Percentiles rank a stretch among this genome's conserved stretches.
These are phyloP conservation scores for Heterohyrax brucei DNA, from an alignment of 2,797 vertebrate genomes.

Conservation along the genomic window DNA sequence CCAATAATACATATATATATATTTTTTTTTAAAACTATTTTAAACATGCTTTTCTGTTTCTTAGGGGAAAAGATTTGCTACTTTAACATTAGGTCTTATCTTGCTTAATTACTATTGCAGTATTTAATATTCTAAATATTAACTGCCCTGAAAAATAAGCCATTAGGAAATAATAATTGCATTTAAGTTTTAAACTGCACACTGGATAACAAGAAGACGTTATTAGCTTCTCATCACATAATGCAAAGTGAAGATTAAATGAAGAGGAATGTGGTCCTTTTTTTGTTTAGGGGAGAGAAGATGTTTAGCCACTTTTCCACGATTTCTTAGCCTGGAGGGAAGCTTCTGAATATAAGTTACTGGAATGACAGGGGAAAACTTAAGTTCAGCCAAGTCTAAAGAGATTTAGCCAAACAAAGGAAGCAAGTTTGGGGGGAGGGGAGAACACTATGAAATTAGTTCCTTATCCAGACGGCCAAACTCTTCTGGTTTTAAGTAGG, in stretches of 20 bases:
- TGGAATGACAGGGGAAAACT: constrained; percentile 70
- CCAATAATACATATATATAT: neutral
- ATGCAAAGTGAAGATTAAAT: constrained; percentile 48
- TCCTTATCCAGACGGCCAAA: constrained; percentile 67
- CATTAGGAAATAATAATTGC: neutral
- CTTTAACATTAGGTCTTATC: neutral
- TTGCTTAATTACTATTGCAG: constrained; percentile 42
- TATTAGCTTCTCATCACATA: neutral
- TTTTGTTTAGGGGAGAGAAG: constrained; percentile 39
- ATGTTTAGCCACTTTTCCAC: constrained; percentile 74
- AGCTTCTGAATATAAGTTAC: constrained; percentile 72
- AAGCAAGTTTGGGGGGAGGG: neutral
- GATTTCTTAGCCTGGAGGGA: constrained; percentile 80
- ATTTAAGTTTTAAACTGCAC: constrained; percentile 54
- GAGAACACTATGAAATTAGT: constrained; percentile 74
- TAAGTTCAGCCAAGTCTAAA: constrained; percentile 73
- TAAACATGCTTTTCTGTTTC: neutral
- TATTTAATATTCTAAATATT: constrained; percentile 5
- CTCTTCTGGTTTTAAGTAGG: constrained; percentile 71
- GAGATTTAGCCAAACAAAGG: constrained; percentile 81
- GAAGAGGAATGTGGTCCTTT: constrained; percentile 70
- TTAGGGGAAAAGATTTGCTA: neutral
- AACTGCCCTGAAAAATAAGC: neutral
- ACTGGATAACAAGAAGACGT: neutral
- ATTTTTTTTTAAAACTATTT: neutral